Percentiles rank a stretch among this genome's conserved stretches.
Evolutionary conservation across 2,888 invertebrate species (phyloP).

Genomic region (Stictocephala bisonia): DNA sequence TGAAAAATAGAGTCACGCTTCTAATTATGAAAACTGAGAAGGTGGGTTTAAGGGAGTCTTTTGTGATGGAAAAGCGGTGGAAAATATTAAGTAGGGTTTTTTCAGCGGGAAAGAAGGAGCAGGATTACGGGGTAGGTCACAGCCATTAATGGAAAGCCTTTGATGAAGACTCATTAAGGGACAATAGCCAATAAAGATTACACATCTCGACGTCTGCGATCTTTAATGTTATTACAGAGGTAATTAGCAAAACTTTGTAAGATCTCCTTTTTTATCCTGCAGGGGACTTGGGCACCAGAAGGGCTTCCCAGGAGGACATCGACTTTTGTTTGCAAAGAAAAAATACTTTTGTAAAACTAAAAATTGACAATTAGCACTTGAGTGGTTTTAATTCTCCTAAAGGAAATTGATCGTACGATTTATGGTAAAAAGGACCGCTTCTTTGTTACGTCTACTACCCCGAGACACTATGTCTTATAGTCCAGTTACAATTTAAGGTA

Average conservation of each 20-base stretch:
- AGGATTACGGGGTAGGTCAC: constrained; percentile 49
- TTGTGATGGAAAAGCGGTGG: constrained; percentile 55
- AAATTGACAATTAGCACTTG: no score
- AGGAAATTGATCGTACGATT: no score
- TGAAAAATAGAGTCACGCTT: constrained; percentile 58
- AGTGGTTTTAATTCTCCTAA: no score
- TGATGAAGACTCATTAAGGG: constrained; percentile 42
- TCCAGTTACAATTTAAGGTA: no score
- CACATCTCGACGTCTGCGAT: constrained; percentile 26
- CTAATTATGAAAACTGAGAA: constrained; percentile 55
- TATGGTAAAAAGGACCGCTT: no score
- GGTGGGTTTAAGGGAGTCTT: constrained; percentile 52
- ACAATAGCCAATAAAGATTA: constrained; percentile 49
- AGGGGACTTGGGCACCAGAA: constrained; percentile 10
- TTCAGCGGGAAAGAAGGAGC: constrained; percentile 46
- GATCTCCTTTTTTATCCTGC: constrained; percentile 36
- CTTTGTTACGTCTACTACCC: no score
- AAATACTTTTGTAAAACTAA: no score
- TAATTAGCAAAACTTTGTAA: constrained; percentile 42
- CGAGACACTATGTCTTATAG: no score
- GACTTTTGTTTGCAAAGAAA: constrained; percentile 36
- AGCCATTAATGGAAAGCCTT: constrained; percentile 48
- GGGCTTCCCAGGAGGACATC: constrained; percentile 9
- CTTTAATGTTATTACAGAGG: constrained; percentile 36
- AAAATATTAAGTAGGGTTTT: constrained; percentile 55